phyloP scores from a whole-genome alignment of 1,140 invertebrate species.

The Bombus polaris region DNA sequence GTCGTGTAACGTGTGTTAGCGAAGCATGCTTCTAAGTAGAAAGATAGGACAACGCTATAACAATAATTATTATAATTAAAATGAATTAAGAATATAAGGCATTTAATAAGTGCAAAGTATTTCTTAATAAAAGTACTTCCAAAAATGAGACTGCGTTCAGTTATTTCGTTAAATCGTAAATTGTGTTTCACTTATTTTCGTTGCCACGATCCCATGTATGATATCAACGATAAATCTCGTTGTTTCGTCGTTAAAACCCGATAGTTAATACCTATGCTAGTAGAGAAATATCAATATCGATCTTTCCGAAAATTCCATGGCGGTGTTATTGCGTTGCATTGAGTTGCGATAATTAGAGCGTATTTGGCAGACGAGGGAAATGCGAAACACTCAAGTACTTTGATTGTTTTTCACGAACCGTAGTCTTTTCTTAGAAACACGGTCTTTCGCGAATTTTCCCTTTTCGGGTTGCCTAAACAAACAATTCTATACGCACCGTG shows the following conservation, averaged over 20 bases:
- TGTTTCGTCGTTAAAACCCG: too few relatives aligned
- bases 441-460: background rate
- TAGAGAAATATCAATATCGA: too few relatives aligned
- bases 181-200: background rate
- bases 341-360: background rate
- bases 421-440: background rate
- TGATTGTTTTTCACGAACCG: background rate
- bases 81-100: constrained; percentile 82
- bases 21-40: constrained; percentile 82
- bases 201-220: background rate
- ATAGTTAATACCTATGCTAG: too few relatives aligned
- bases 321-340: too few relatives aligned
- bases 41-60: constrained; percentile 82
- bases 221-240: too few relatives aligned
- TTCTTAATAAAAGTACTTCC: constrained; percentile 84
- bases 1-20: constrained; percentile 82
- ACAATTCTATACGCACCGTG: too few relatives aligned
- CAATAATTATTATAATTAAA: constrained; percentile 83
- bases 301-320: too few relatives aligned
- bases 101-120: constrained; percentile 84
- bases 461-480: background rate
- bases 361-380: background rate
- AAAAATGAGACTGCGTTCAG: constrained; percentile 46
- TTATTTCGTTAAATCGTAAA: background rate
- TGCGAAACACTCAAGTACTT: background rate